phyloP scores from a whole-genome alignment of 2,888 invertebrate species.

The Stratiomys singularior region DNA sequence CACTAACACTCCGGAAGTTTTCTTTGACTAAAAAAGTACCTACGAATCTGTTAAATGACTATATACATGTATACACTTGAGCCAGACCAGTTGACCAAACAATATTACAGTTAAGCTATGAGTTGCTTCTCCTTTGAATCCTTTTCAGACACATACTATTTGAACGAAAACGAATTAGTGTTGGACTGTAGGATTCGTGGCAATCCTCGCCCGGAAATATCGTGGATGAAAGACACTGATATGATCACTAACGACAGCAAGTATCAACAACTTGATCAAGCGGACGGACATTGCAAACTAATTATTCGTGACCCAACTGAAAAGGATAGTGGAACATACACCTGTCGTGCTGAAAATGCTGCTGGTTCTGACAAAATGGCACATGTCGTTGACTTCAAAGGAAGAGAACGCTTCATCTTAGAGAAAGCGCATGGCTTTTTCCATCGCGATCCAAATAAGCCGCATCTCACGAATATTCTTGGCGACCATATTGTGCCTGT shows the following conservation, averaged over 20 bases:
- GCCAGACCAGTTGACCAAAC: too few relatives aligned
- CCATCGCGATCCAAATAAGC: conserved; percentile 70
- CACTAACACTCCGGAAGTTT: too few relatives aligned
- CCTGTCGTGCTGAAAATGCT: conserved; percentile 79
- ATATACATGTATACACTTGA: too few relatives aligned
- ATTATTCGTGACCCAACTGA: conserved; percentile 73
- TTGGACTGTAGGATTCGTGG: conserved; percentile 83
- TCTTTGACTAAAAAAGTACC: too few relatives aligned
- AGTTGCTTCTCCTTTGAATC: neutral
- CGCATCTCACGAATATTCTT: conserved; percentile 75
- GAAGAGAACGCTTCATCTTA: conserved; percentile 64
- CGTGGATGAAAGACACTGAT: conserved; percentile 80
- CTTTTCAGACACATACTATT: conserved; percentile 75
- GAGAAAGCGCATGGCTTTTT: conserved; percentile 65
- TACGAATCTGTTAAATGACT: too few relatives aligned
- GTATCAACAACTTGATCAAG: conserved; percentile 73
- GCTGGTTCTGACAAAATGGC: conserved; percentile 79
- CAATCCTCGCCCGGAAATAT: conserved; percentile 76
- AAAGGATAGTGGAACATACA: conserved; percentile 79
- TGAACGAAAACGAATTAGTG: conserved; percentile 77
- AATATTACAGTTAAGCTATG: too few relatives aligned
- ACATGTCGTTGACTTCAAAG: conserved; percentile 75
- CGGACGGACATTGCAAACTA: conserved; percentile 79
- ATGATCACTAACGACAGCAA: conserved; percentile 70
- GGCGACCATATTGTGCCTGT: conserved; percentile 77